These are phyloP conservation scores for Amphilophus citrinellus DNA, from an alignment of 2,113 vertebrate species.

Conservation along the genomic window DNA sequence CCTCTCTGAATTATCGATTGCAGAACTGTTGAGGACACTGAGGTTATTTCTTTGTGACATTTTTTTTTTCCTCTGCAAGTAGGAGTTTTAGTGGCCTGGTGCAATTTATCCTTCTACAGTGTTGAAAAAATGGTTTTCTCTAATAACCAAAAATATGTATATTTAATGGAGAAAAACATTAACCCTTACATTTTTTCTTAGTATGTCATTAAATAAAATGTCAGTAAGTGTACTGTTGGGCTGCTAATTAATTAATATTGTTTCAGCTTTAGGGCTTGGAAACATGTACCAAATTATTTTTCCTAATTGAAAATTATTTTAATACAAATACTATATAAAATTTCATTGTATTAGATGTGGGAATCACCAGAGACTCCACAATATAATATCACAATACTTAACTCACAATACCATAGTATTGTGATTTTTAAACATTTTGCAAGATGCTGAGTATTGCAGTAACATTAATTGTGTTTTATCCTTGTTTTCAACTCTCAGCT, in stretches of 20 bases:
- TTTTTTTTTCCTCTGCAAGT: neutral
- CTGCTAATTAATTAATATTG: neutral
- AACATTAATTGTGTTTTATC: too few relatives aligned
- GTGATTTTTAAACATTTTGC: too few relatives aligned
- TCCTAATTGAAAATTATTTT: neutral
- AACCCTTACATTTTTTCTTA: neutral
- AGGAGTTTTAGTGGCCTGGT: neutral
- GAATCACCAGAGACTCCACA: too few relatives aligned
- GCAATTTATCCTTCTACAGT: neutral
- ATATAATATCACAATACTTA: too few relatives aligned
- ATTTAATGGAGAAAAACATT: neutral
- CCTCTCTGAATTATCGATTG: neutral
- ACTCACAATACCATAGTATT: too few relatives aligned
- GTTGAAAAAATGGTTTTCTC: accelerated
- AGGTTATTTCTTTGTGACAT: neutral
- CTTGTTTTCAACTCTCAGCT: too few relatives aligned
- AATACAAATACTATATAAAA: too few relatives aligned
- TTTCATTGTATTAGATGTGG: too few relatives aligned
- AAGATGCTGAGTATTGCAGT: too few relatives aligned
- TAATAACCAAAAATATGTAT: accelerated
- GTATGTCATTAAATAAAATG: neutral
- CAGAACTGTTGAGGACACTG: neutral
- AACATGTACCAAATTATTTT: neutral
- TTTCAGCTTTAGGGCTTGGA: neutral
- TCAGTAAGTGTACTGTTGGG: neutral